Conservation (phyloP, 2,888 invertebrate species). For the Lithophane semibrunnea region DNA sequence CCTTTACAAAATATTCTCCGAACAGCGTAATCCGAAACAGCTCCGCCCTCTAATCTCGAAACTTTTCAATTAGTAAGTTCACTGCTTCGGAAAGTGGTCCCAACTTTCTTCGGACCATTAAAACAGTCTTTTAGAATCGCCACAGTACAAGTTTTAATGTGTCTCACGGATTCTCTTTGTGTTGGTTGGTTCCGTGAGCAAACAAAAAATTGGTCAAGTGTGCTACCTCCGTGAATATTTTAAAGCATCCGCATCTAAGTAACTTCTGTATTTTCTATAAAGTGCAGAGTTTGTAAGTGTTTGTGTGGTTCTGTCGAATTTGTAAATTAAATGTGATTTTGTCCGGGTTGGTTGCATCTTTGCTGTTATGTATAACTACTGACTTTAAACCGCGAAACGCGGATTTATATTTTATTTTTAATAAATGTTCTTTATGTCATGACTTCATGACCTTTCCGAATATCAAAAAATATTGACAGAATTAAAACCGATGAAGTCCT, state of each 20-base stretch:
- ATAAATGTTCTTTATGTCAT: too few relatives aligned
- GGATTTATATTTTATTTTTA: too few relatives aligned
- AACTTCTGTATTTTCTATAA: slow-evolving; percentile 33
- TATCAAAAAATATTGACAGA: too few relatives aligned
- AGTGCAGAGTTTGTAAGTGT: slow-evolving; percentile 33
- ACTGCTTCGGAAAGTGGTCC: slow-evolving; percentile 64
- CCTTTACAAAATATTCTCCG: slow-evolving; percentile 39
- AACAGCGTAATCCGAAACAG: slow-evolving; percentile 33
- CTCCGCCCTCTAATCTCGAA: slow-evolving; percentile 49
- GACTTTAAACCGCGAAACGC: too few relatives aligned
- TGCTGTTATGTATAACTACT: too few relatives aligned
- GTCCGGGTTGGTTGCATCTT: not conserved
- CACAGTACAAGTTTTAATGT: slow-evolving; percentile 85
- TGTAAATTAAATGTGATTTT: slow-evolving; percentile 4
- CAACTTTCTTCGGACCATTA: slow-evolving; percentile 71
- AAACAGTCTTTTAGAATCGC: slow-evolving; percentile 74
- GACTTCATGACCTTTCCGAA: too few relatives aligned
- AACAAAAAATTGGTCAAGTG: slow-evolving; percentile 70
- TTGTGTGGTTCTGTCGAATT: not conserved
- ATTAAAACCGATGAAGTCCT: too few relatives aligned
- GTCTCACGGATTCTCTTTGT: slow-evolving; percentile 79
- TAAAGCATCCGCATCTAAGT: slow-evolving; percentile 30
- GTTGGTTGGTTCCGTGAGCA: slow-evolving; percentile 70
- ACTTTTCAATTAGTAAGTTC: slow-evolving; percentile 68
- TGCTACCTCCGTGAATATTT: slow-evolving; percentile 51